These are phyloP conservation scores for Encarsia formosa DNA, from an alignment of 2,888 invertebrate species.

Conservation along the genomic window DNA sequence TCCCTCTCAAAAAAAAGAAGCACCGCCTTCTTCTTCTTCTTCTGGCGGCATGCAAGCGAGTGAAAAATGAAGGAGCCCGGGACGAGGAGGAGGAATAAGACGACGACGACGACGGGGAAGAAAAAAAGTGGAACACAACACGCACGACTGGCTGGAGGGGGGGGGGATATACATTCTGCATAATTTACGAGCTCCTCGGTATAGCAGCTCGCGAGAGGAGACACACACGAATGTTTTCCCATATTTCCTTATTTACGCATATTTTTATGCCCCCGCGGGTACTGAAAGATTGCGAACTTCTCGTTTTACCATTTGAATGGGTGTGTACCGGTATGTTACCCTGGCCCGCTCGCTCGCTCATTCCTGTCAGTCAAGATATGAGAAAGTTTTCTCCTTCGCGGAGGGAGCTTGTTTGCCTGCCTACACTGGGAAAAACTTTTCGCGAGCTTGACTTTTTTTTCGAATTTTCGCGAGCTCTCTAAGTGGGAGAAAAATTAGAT, in stretches of 20 bases:
- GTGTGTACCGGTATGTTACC: no score
- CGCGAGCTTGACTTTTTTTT: no score
- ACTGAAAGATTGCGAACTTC: slow-evolving; percentile 5
- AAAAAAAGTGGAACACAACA: slow-evolving; percentile 9
- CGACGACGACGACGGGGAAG: slow-evolving; percentile 2
- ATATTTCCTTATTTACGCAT: slow-evolving; percentile 21
- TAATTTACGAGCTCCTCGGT: slow-evolving; percentile 33
- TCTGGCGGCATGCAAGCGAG: no score
- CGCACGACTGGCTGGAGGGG: neutral
- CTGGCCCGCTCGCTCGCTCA: no score
- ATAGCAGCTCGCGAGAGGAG: slow-evolving; percentile 11
- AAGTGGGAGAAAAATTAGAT: no score
- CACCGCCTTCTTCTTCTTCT: no score
- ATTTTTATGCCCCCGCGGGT: slow-evolving; percentile 16
- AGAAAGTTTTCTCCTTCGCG: no score
- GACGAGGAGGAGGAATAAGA: neutral
- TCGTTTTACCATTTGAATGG: slow-evolving; percentile 8
- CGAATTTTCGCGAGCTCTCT: no score
- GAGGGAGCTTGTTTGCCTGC: no score
- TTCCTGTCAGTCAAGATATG: no score
- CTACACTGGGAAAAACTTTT: no score
- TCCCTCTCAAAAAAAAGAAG: no score
- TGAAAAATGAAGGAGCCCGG: slow-evolving; percentile 14
- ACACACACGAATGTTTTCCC: slow-evolving; percentile 15
- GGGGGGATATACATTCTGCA: slow-evolving; percentile 34